Evolutionary conservation across 2,797 vertebrate genomes (phyloP).

Genomic region (Strix occidentalis): DNA sequence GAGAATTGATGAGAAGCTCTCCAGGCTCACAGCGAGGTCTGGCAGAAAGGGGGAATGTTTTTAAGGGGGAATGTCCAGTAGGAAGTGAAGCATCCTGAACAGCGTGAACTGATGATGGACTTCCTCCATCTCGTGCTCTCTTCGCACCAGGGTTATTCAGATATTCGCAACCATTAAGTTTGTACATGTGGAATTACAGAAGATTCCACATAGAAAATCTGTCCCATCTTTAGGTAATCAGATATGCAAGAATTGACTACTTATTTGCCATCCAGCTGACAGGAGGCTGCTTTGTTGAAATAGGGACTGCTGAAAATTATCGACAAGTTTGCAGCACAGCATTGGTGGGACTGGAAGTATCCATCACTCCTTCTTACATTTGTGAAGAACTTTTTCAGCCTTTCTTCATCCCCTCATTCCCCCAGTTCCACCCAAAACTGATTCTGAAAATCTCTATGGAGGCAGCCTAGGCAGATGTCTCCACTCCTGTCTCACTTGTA

Average conservation of each 20-base stretch:
- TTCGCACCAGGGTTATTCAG: background rate
- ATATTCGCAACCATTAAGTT: background rate
- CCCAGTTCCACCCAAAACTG: background rate
- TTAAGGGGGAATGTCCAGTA: background rate
- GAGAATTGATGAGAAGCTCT: background rate
- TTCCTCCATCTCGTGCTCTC: background rate
- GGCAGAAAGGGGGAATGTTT: background rate
- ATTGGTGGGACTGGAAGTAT: background rate
- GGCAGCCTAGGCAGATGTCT: background rate
- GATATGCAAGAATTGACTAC: background rate
- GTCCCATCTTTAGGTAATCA: background rate
- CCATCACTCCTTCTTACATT: background rate
- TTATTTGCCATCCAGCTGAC: background rate
- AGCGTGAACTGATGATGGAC: background rate
- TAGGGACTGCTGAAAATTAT: background rate
- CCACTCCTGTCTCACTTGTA: background rate
- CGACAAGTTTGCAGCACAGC: background rate
- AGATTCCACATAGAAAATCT: background rate
- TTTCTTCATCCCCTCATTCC: background rate
- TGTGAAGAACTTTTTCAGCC: background rate
- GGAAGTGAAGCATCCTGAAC: background rate
- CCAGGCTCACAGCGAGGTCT: rapidly evolving
- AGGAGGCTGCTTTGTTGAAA: background rate
- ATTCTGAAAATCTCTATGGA: background rate
- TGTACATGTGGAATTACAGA: background rate